These are phyloP conservation scores for Forbesichthys agassizii DNA, from an alignment of 2,113 vertebrate species.

Conservation along the genomic window DNA sequence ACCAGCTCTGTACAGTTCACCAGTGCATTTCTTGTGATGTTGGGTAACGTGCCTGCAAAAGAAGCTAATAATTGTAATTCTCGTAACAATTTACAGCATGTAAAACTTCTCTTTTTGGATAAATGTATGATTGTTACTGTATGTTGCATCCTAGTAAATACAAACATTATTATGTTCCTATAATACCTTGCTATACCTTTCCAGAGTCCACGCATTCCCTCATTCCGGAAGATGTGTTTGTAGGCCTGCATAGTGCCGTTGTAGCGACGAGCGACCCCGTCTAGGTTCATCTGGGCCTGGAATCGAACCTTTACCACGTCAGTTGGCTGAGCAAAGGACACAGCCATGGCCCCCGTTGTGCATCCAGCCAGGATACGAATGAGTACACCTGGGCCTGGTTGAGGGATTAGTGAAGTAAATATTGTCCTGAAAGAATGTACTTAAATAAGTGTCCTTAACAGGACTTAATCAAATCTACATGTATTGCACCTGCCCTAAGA, in stretches of 20 bases:
- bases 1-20: constrained; percentile 89
- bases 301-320: constrained; percentile 87
- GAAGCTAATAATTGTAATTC: background rate
- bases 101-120: too few relatives aligned
- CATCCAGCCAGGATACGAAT: constrained; percentile 81
- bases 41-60: constrained; percentile 81
- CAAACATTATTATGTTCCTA: too few relatives aligned
- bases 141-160: background rate
- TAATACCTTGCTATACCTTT: constrained; percentile 74
- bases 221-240: constrained; percentile 80
- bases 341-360: constrained; percentile 83
- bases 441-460: too few relatives aligned
- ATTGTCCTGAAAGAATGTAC: background rate
- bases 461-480: too few relatives aligned
- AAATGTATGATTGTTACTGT: too few relatives aligned
- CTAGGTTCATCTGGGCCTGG: constrained; percentile 82
- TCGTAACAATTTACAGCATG: background rate
- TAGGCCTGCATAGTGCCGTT: constrained; percentile 85
- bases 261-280: constrained; percentile 80
- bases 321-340: constrained; percentile 84
- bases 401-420: background rate
- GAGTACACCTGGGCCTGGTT: constrained; percentile 67
- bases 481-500: too few relatives aligned
- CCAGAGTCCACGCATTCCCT: constrained; percentile 84
- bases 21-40: constrained; percentile 85